Evolutionary conservation across 1,140 invertebrate genomes (phyloP), one percentile per base, ranked within the genome.

Genomic region (Pectinophora gossypiella): DNA sequence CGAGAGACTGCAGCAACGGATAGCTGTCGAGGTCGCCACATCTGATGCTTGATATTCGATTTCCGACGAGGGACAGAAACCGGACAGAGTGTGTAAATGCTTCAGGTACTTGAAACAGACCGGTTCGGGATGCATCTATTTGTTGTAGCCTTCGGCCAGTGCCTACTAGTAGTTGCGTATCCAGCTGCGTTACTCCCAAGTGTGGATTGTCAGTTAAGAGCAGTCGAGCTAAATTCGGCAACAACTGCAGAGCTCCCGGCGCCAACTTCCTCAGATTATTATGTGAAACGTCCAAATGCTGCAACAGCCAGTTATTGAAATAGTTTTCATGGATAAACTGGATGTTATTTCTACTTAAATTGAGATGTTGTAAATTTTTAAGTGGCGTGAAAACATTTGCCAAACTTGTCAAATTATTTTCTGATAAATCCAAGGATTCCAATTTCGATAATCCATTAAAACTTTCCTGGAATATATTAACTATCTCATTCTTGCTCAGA

Each of bases 1-100:
- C 94, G 19, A 98, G 76, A 19, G 94, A 89, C 55, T 93, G 93
- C 7, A 98, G 77, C 13, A 96, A 81, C 0, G 96, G 96, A 76
- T 97, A 97, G 58, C 95, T 96, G 67, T 96, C 95, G 51, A 98
- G 89, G 66, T 97, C 95, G n/a, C 95, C 95, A 61, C 94, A 92
- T 35, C 91, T 90, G 13, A 98, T 92, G 0, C 90, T 86, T 45
- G 89, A 90, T 38, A 96, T 90, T 57, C 89, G 86, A 66, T 98
- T 98, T 12, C 93, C 92, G 0, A 93, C 90, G 0, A 97, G 80
- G 20, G 93, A 91, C 16, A 98, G 87, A 53, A 94, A 94, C 18
- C 94, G 87, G 13, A 98, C 93, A 0, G 95, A 96, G 71, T 94
- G 92, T 5, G 96, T 96, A 44, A 98, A 88, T 36, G 94, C 93